phyloP scores from a whole-genome alignment of 2,113 vertebrate genomes.

The Dissostichus mawsoni region DNA sequence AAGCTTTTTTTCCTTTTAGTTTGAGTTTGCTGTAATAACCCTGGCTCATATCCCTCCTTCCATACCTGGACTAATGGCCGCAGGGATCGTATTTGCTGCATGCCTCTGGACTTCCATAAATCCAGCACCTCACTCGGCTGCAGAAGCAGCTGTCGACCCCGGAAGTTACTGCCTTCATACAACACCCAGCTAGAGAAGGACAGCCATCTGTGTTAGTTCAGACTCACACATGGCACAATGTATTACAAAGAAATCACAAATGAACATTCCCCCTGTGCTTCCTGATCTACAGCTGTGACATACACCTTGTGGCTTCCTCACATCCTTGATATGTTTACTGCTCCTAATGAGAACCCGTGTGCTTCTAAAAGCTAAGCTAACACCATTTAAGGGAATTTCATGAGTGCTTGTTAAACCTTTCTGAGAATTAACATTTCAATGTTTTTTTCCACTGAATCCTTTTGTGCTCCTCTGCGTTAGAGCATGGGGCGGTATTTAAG shows the following conservation, averaged over 20 bases:
- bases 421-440: not conserved
- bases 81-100: conserved; percentile 90
- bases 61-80: conserved; percentile 92
- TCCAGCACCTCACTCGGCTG: conserved; percentile 86
- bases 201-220: not conserved
- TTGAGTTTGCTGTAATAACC: no score
- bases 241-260: not conserved
- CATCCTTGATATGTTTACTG: not conserved
- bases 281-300: not conserved
- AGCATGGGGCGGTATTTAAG: no score
- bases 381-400: conserved; percentile 27
- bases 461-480: not conserved
- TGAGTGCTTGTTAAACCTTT: conserved; percentile 11
- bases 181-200: conserved; percentile 88
- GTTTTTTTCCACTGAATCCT: not conserved
- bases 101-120: conserved; percentile 85
- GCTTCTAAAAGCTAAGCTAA: conserved; percentile 1
- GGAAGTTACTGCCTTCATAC: conserved; percentile 91
- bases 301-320: not conserved
- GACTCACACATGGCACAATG: not conserved
- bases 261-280: not conserved
- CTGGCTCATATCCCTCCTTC: not conserved
- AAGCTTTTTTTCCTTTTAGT: no score
- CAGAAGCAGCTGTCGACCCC: conserved; percentile 90
- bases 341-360: not conserved